Conservation (phyloP, 2,797 vertebrate genomes). For the Erethizon dorsatum region DNA sequence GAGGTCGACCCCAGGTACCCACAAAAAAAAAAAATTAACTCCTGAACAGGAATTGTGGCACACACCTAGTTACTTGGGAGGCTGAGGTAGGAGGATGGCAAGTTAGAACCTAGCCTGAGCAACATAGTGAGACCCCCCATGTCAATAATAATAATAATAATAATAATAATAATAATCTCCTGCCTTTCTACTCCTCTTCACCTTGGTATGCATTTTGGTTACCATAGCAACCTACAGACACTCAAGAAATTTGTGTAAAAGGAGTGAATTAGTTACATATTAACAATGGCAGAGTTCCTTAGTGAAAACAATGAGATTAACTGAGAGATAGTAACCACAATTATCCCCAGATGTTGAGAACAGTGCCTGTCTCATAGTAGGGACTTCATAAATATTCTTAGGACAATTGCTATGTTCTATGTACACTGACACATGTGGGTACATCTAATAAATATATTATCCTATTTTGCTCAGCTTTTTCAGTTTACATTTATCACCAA, state of each 20-base stretch:
- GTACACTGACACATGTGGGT: neutral
- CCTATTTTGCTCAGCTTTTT: slow-evolving; percentile 38
- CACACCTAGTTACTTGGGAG: neutral
- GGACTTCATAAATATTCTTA: slow-evolving; percentile 61
- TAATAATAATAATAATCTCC: neutral
- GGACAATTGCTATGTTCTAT: neutral
- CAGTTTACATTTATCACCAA: slow-evolving; percentile 21
- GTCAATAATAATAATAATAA: neutral
- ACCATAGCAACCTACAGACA: slow-evolving; percentile 20
- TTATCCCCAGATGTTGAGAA: slow-evolving; percentile 8
- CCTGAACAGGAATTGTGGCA: neutral
- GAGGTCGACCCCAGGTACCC: too few species aligned
- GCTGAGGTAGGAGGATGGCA: neutral
- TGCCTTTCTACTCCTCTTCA: neutral
- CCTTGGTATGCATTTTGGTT: neutral
- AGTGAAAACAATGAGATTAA: neutral
- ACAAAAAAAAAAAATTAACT: too few species aligned
- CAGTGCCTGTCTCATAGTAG: neutral
- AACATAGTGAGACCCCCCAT: neutral
- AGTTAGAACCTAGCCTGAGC: neutral
- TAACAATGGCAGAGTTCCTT: neutral
- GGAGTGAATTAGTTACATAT: slow-evolving; percentile 32
- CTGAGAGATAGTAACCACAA: neutral
- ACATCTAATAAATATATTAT: slow-evolving; percentile 26
- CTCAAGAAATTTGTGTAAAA: slow-evolving; percentile 51